Conservation (phyloP, 2,113 vertebrate genomes). For the Zapus hudsonius region DNA sequence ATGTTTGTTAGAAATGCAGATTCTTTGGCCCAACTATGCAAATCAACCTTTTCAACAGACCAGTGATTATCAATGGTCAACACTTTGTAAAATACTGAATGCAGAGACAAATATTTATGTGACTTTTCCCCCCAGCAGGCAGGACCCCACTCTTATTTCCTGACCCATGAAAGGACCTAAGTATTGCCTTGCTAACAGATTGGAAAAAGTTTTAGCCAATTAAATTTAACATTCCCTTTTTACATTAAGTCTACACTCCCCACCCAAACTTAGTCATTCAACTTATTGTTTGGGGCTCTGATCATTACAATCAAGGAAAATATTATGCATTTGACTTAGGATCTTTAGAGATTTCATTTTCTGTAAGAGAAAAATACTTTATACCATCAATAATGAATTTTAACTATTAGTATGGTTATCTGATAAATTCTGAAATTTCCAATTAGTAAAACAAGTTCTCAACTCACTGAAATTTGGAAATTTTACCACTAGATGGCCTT, state of each 20-base stretch:
- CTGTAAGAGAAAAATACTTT: neutral
- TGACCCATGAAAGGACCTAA: neutral
- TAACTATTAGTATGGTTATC: neutral
- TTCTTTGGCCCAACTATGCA: neutral
- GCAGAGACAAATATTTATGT: neutral
- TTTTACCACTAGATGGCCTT: conserved; percentile 65
- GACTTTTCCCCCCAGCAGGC: neutral
- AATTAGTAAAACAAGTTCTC: conserved; percentile 41
- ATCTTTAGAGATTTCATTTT: neutral
- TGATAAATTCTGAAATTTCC: conserved; percentile 6
- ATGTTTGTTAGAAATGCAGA: neutral
- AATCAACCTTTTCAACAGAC: neutral
- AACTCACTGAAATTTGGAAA: conserved; percentile 39
- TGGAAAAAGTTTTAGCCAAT: neutral
- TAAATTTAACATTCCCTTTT: neutral
- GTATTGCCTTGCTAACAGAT: neutral
- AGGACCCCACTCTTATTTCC: conserved; percentile 24
- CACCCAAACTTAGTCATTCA: neutral
- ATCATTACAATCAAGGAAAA: conserved; percentile 38
- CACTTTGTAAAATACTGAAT: conserved; percentile 27
- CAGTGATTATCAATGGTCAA: neutral
- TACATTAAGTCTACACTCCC: conserved; percentile 12
- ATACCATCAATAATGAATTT: neutral
- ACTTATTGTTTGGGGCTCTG: neutral
- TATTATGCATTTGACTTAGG: neutral